phyloP scores from a whole-genome alignment of 2,113 vertebrate genomes.

The Halcyon senegalensis region DNA sequence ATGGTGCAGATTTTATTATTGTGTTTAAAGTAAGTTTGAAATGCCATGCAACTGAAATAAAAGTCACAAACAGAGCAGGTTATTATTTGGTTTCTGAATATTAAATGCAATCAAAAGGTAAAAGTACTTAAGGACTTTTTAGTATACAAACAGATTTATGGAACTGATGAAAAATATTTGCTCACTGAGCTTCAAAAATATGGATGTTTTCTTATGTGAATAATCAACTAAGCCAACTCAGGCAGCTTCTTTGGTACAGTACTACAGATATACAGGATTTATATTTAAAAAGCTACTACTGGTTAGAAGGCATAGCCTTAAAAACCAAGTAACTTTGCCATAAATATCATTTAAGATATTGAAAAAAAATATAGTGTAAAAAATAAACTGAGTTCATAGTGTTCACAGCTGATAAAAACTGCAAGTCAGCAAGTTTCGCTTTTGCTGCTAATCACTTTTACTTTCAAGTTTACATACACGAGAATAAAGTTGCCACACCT shows the following conservation, averaged over 20 bases:
- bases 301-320: not conserved
- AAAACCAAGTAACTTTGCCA: not conserved
- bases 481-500: not conserved
- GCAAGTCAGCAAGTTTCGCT: not conserved
- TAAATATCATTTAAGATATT: not conserved
- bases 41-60: constrained; percentile 45
- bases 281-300: not conserved
- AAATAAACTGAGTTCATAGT: not conserved
- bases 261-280: not conserved
- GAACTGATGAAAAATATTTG: constrained; percentile 29
- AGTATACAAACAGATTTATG: constrained; percentile 36
- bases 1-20: constrained; percentile 17
- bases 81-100: constrained; percentile 59
- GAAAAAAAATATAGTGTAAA: not conserved
- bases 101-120: constrained; percentile 56
- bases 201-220: constrained; percentile 19
- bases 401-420: not conserved
- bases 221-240: constrained; percentile 29
- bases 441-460: not conserved
- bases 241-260: not conserved
- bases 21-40: constrained; percentile 57
- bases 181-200: not conserved
- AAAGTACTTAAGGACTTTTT: constrained; percentile 48
- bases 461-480: not conserved
- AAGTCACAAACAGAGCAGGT: constrained; percentile 29